Evolutionary conservation across 2,888 invertebrate species (phyloP).

Genomic region (Priocnemis perturbator): DNA sequence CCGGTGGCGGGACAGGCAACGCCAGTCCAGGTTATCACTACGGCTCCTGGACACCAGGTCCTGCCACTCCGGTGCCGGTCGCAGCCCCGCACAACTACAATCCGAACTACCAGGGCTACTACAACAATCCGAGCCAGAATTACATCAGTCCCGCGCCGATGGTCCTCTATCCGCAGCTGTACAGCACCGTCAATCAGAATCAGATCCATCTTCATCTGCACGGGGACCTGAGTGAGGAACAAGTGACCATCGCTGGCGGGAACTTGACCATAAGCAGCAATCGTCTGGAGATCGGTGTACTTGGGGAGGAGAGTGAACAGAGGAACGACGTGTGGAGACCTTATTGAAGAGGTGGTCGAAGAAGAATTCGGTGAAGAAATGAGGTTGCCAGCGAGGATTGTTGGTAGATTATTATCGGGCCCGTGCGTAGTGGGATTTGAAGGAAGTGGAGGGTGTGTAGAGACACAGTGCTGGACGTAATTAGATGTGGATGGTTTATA

Average conservation of each 20-base stretch:
- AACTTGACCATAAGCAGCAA: constrained; percentile 76
- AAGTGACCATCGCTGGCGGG: constrained; percentile 75
- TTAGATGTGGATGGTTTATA: too few relatives aligned
- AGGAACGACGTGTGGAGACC: constrained; percentile 85
- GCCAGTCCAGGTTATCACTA: constrained; percentile 70
- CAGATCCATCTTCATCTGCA: constrained; percentile 89
- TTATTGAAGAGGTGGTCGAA: constrained; percentile 77
- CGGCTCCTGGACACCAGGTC: constrained; percentile 75
- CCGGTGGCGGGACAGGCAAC: constrained; percentile 58
- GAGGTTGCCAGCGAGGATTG: too few relatives aligned
- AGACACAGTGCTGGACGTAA: too few relatives aligned
- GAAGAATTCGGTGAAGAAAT: not conserved
- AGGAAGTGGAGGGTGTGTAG: too few relatives aligned
- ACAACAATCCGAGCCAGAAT: constrained; percentile 80
- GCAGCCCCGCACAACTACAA: constrained; percentile 79
- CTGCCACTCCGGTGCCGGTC: constrained; percentile 67
- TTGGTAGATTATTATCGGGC: too few relatives aligned
- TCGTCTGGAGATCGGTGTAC: constrained; percentile 77
- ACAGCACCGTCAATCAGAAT: constrained; percentile 91
- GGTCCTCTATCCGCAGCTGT: constrained; percentile 86
- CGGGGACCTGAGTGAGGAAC: constrained; percentile 75
- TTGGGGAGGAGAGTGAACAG: constrained; percentile 77
- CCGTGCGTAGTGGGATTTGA: too few relatives aligned
- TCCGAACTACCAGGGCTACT: constrained; percentile 82
- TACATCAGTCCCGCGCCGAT: constrained; percentile 82